These are phyloP conservation scores for Brassicogethes aeneus DNA, from an alignment of 2,888 invertebrate species.

Conservation along the genomic window DNA sequence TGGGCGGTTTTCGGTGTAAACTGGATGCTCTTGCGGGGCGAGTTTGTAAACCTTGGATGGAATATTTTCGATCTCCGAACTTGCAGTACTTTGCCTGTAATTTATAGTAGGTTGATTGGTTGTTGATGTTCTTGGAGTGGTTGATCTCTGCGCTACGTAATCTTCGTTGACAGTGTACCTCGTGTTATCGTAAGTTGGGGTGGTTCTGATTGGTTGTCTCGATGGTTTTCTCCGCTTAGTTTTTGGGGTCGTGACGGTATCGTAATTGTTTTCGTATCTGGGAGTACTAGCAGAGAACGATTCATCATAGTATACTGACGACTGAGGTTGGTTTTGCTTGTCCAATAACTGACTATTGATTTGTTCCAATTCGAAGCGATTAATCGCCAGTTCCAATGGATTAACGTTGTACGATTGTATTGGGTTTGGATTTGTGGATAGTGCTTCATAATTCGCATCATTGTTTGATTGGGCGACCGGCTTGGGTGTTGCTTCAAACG, in stretches of 20 bases:
- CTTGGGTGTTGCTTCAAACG: slow-evolving; percentile 1
- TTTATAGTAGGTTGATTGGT: slow-evolving; percentile 9
- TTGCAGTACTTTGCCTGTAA: slow-evolving; percentile 13
- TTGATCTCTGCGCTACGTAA: slow-evolving; percentile 20
- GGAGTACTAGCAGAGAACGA: slow-evolving; percentile 14
- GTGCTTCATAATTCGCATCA: slow-evolving; percentile 5
- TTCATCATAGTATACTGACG: slow-evolving; percentile 5
- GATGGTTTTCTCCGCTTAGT: slow-evolving; percentile 18
- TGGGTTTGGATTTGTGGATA: slow-evolving; percentile 4
- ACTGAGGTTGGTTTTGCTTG: slow-evolving; percentile 1
- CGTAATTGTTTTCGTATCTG: slow-evolving; percentile 11
- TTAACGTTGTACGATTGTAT: slow-evolving; percentile 11
- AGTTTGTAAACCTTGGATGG: slow-evolving; percentile 18
- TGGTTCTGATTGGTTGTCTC: slow-evolving; percentile 13
- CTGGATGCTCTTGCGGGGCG: slow-evolving; percentile 7
- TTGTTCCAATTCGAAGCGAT: slow-evolving; percentile 28
- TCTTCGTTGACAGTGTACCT: slow-evolving; percentile 33
- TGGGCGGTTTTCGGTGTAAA: slow-evolving; percentile 7
- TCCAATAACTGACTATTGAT: slow-evolving; percentile 22
- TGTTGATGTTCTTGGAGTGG: slow-evolving; percentile 8
- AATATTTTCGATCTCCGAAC: slow-evolving; percentile 16
- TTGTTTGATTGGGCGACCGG: slow-evolving; percentile 1
- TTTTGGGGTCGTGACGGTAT: slow-evolving; percentile 12
- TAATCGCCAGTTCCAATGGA: slow-evolving; percentile 23
- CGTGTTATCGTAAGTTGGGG: slow-evolving; percentile 19